phyloP scores from a whole-genome alignment of 1,140 invertebrate species.

The Lysiphlebus fabarum region DNA sequence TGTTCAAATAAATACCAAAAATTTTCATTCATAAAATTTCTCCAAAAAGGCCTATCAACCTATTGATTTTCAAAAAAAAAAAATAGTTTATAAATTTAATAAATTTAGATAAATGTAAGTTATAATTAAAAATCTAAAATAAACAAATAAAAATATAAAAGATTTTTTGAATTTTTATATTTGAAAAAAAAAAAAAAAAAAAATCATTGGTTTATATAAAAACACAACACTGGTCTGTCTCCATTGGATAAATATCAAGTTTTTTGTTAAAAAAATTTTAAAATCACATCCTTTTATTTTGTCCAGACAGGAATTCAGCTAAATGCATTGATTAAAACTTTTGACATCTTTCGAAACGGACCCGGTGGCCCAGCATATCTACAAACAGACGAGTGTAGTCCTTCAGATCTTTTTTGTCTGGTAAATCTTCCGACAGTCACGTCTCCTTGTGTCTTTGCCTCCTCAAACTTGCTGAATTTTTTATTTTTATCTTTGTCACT shows the following conservation, averaged over 20 bases:
- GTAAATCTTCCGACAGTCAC: conserved; percentile 14
- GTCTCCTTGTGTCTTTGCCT: conserved; percentile 8
- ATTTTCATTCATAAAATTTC: too few species aligned
- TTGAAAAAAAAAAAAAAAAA: too few species aligned
- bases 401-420: conserved; percentile 37
- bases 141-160: too few species aligned
- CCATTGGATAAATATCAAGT: conserved; percentile 19
- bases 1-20: neutral
- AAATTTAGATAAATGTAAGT: too few species aligned
- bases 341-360: conserved; percentile 46
- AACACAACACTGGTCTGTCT: too few species aligned
- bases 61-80: too few species aligned
- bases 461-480: conserved; percentile 9
- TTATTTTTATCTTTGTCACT: conserved; percentile 24
- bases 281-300: conserved; percentile 50
- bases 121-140: too few species aligned
- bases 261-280: conserved; percentile 40
- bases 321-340: conserved; percentile 57
- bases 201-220: too few species aligned
- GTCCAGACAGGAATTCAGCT: conserved; percentile 55
- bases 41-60: too few species aligned
- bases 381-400: conserved; percentile 35
- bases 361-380: conserved; percentile 48
- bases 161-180: too few species aligned
- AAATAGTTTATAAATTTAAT: too few species aligned